Evolutionary conservation across 2,113 vertebrate genomes (phyloP).

Genomic region (Archilochus colubris): DNA sequence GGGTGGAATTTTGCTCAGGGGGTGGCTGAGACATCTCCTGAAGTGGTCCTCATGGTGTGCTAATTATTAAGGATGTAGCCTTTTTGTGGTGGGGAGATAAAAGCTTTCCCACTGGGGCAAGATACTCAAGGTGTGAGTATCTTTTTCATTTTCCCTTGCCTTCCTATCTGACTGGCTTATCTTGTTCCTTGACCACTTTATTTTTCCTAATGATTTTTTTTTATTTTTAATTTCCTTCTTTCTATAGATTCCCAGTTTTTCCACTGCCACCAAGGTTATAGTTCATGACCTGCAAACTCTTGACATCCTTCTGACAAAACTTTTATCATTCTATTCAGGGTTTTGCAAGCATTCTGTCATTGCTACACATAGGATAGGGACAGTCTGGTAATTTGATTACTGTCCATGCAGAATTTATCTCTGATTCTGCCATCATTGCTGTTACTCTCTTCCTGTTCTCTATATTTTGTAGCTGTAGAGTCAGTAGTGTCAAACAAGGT

Average conservation of each 20-base stretch:
- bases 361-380: background rate
- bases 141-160: background rate
- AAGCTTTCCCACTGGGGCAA: background rate
- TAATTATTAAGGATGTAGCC: background rate
- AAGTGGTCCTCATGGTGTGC: background rate
- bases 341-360: background rate
- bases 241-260: background rate
- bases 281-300: background rate
- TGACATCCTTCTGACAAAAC: background rate
- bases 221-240: background rate
- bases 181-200: background rate
- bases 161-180: background rate
- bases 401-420: background rate
- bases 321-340: background rate
- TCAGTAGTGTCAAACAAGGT: background rate
- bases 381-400: background rate
- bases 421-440: background rate
- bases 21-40: accelerated
- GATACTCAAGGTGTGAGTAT: background rate
- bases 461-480: background rate
- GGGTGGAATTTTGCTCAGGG: background rate
- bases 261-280: background rate
- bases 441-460: background rate
- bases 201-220: background rate
- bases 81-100: background rate